Evolutionary conservation across 2,797 vertebrate genomes (phyloP).

Genomic region (Menidia menidia): DNA sequence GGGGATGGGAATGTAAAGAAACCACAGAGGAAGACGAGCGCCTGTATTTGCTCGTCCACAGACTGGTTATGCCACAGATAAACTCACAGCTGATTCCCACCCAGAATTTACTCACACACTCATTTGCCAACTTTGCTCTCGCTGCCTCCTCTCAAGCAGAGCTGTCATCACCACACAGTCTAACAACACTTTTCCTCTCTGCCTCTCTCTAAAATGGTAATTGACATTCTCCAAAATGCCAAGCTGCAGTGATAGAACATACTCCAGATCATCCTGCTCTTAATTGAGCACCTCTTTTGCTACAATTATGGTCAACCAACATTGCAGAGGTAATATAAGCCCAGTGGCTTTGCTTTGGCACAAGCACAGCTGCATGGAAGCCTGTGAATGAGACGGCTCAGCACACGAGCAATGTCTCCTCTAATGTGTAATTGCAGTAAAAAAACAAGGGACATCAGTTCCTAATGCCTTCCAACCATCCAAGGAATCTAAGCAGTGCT

Average conservation of each 20-base stretch:
- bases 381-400: constrained; percentile 41
- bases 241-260: constrained; percentile 52
- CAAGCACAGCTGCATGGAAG: constrained; percentile 39
- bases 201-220: constrained; percentile 54
- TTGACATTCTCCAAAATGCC: constrained; percentile 72
- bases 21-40: constrained; percentile 35
- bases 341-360: constrained; percentile 40
- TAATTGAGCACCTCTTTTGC: constrained; percentile 71
- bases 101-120: constrained; percentile 47
- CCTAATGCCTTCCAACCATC: constrained; percentile 49
- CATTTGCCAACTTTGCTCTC: constrained; percentile 53
- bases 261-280: constrained; percentile 62
- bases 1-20: constrained; percentile 66
- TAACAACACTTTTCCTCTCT: constrained; percentile 47
- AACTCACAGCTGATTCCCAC: constrained; percentile 70
- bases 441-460: constrained; percentile 32
- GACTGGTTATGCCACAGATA: constrained; percentile 66
- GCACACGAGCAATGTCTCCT: constrained; percentile 51
- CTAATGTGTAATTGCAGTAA: constrained; percentile 40
- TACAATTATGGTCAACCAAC: constrained; percentile 59
- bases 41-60: constrained; percentile 50
- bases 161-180: constrained; percentile 50
- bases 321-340: constrained; percentile 59
- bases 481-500: constrained; percentile 44
- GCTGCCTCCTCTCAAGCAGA: constrained; percentile 44